Base-by-base conservation (phyloP, 2,113 vertebrate genomes). In the Rhinichthys klamathensis region DNA sequence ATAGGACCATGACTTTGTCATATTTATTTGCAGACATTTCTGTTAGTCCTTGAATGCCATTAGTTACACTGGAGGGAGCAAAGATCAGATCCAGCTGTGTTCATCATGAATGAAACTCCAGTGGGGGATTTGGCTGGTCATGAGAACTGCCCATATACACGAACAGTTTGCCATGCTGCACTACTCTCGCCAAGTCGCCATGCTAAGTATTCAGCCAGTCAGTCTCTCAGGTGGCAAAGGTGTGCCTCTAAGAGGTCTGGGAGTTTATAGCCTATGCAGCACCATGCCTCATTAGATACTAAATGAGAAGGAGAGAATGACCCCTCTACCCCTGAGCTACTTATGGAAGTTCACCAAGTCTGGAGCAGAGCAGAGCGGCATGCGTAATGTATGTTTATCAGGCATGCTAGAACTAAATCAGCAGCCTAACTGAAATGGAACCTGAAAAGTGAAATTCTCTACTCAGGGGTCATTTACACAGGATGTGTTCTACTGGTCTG, bases 231-330 rank as follows among this genome's bases (percentile, higher is more conserved):
- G 87, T 83, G 85, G 60, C 82, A 79, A 70, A 89, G 88, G 87
- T 86, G 83, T 72, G n/a, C 69, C 75, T 32, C 67, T 86, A 88
- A 87, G 84, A 85, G 82, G 61, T 86, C 82, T 87, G 85, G 74
- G 82, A 88, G 87, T 87, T 88, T 89, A 87, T 84, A 87, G 89
- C 78, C 85, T 89, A 74, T 83, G 81, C 84, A 84, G 46, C 80
- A 74, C 63, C 63, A 86, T 87, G 88, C 63, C 76, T 88, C 88
- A 91, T 90, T 86, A 89, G 89, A 65, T 56, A 72, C 73, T 85
- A 88, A 87, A 90, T 88, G 85, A 85, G 60, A 83, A 44, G 81
- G 83, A 88, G 87, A 75, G 65, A 79, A 87, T 86, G 77, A 87
- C 78, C 82, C 67, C 15, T 78, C 56, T 72, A 75, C 70, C 73